Percentiles rank a stretch among this genome's conserved stretches.
Conservation (phyloP, 2,113 vertebrate genomes). For the Tinamus guttatus region DNA sequence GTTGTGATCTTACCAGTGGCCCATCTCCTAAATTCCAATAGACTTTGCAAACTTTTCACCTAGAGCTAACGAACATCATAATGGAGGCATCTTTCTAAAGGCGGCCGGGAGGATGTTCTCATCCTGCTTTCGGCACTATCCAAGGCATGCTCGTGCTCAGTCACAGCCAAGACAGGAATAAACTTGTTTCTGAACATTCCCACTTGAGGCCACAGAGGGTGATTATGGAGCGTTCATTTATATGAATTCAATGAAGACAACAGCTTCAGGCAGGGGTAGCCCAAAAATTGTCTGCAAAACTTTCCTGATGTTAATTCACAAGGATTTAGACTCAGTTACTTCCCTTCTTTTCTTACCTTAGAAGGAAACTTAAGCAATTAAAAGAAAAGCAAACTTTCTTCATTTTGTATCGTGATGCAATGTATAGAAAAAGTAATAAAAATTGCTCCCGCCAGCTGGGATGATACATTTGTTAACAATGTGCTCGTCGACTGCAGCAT, state of each 20-base stretch:
- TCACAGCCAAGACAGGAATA: not conserved
- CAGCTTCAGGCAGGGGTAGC: not conserved
- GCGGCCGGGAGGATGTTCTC: not conserved
- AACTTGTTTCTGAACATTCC: not conserved
- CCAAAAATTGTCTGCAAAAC: not conserved
- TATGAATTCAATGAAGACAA: not conserved
- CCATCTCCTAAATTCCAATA: conserved; percentile 63
- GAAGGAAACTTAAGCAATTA: not conserved
- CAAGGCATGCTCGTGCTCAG: not conserved
- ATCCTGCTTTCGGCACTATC: not conserved
- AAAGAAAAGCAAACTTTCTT: not conserved
- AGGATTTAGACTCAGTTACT: not conserved
- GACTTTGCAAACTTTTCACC: conserved; percentile 43
- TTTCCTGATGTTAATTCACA: not conserved
- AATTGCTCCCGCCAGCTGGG: not conserved
- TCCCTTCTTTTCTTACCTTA: not conserved
- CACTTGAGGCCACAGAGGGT: not conserved
- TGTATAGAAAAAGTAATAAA: not conserved
- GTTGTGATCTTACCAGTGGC: conserved; percentile 17
- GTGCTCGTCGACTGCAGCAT: not conserved
- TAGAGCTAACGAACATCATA: conserved; percentile 15
- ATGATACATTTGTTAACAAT: not conserved
- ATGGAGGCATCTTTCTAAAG: not conserved
- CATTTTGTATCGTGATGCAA: not conserved
- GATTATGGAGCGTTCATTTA: not conserved